Evolutionary conservation across 2,888 invertebrate species (phyloP).

Genomic region (Lumbricus terrestris): DNA sequence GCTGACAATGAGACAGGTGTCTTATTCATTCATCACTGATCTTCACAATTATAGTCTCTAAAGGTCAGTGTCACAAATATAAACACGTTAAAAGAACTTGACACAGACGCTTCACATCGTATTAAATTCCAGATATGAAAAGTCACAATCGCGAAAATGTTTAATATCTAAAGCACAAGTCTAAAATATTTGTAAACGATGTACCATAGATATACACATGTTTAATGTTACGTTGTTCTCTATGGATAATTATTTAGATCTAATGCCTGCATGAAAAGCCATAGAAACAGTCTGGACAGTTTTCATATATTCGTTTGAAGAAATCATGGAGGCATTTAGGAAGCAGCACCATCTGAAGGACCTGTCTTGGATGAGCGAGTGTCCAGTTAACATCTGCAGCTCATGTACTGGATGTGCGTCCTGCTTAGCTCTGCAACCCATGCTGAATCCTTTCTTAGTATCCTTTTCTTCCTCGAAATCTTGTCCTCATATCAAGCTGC

Average conservation of each 20-base stretch:
- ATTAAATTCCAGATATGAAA: neutral
- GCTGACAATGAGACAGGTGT: no score
- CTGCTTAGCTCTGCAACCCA: neutral
- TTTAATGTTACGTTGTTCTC: neutral
- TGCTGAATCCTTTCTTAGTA: constrained; percentile 36
- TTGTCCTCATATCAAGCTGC: constrained; percentile 46
- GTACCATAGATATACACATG: neutral
- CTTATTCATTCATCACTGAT: no score
- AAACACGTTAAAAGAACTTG: neutral
- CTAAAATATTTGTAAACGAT: neutral
- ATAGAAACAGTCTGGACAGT: neutral
- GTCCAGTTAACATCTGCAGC: no score
- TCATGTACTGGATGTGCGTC: neutral
- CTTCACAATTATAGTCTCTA: neutral
- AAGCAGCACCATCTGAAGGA: neutral
- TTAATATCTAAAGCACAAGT: neutral
- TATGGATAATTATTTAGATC: neutral
- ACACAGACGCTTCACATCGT: neutral
- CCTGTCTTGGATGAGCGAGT: neutral
- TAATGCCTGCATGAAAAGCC: neutral
- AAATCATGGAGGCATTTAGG: neutral
- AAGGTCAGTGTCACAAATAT: neutral
- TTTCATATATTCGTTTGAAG: neutral
- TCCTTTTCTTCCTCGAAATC: constrained; percentile 47
- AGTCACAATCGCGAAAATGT: neutral